Conservation (phyloP, 2,888 invertebrate genomes). For the Chrysina gloriosa region DNA sequence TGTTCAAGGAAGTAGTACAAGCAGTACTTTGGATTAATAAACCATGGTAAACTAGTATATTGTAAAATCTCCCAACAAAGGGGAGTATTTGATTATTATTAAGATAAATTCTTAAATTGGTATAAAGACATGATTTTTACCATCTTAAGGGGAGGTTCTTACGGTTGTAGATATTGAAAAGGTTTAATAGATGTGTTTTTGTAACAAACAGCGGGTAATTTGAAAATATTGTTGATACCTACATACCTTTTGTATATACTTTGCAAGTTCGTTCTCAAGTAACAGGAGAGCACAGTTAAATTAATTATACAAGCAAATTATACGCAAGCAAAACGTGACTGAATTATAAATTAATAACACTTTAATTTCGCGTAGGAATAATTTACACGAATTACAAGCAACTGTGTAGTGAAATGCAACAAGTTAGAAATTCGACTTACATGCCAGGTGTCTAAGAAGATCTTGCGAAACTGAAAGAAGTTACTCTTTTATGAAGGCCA, state of each 20-base stretch:
- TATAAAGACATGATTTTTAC: too few relatives aligned
- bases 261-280: background rate
- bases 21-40: too few relatives aligned
- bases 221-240: background rate
- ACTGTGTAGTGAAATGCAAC: background rate
- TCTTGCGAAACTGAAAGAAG: slow-evolving; percentile 27
- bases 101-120: too few relatives aligned
- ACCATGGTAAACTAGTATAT: too few relatives aligned
- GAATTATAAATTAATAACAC: background rate
- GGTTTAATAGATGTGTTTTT: too few relatives aligned
- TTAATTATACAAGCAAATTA: slow-evolving; percentile 7
- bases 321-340: slow-evolving; percentile 15
- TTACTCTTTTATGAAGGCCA: slow-evolving; percentile 15
- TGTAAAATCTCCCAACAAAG: too few relatives aligned
- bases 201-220: too few relatives aligned
- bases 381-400: slow-evolving; percentile 2
- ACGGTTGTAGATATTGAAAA: too few relatives aligned
- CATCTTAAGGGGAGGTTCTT: too few relatives aligned
- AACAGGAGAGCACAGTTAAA: background rate
- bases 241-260: slow-evolving; percentile 7
- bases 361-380: slow-evolving; percentile 6
- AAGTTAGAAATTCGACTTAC: slow-evolving; percentile 12
- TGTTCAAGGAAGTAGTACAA: too few relatives aligned
- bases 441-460: background rate
- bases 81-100: too few relatives aligned